Evolutionary conservation across 2,113 vertebrate species (phyloP).

Genomic region (Zosterops pallidus): DNA sequence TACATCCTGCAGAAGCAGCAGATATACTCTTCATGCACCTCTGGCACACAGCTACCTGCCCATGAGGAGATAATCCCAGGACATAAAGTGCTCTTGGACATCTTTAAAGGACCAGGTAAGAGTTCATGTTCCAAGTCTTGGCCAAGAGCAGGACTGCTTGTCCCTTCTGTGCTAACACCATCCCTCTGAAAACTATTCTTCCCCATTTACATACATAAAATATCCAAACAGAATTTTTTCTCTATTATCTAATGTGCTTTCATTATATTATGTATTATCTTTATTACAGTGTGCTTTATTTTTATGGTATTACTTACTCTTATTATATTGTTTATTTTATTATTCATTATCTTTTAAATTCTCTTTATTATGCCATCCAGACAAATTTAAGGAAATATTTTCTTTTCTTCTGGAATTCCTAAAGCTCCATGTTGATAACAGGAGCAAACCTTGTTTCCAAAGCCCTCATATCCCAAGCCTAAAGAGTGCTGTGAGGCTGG

Average conservation of each 20-base stretch:
- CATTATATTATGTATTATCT: background rate
- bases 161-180: background rate
- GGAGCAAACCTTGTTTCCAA: background rate
- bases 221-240: background rate
- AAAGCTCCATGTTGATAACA: accelerated
- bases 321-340: background rate
- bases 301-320: too few species aligned
- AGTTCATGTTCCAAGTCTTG: background rate
- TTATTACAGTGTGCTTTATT: too few species aligned
- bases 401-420: background rate
- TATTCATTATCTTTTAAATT: background rate
- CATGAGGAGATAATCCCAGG: background rate
- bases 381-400: background rate
- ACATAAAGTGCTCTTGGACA: background rate
- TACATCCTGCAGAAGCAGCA: background rate
- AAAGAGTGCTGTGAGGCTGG: background rate
- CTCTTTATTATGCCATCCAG: background rate
- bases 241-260: background rate
- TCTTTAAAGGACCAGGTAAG: background rate
- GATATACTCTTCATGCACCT: background rate
- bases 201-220: background rate
- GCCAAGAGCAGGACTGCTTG: background rate
- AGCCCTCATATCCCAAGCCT: background rate
- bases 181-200: background rate
- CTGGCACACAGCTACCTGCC: background rate